Base-by-base conservation (phyloP, 2,888 invertebrate species). In the Bhutanitis thaidina region DNA sequence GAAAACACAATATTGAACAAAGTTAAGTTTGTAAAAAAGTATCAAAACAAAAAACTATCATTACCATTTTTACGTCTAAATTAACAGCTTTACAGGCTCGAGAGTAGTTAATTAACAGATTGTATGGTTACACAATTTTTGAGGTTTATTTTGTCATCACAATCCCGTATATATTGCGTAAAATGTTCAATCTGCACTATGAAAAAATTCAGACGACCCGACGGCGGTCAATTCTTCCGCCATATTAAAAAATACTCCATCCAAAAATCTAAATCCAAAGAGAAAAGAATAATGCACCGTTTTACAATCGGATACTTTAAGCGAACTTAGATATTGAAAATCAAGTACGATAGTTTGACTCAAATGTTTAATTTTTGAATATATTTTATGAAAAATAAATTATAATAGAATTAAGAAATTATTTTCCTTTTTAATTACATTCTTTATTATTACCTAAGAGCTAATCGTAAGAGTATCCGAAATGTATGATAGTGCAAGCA, bases 31-130 rank as follows among this genome's bases (percentile, higher is more conserved):
- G 76, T 82, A 82, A 90, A 90, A 86, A 90, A 87, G 88, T 90
- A 89, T 87, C 90, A 90, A 90, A 90, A 90, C 90, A 90, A 90
- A 90, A 89, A 90, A 90, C 86, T 85, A 84, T 87, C 86, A 82
- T 88, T 89, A 90, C 90, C 90, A 90, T 90, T 89, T 89, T 90
- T 87, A 73, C 61, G 59, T 64, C 64, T 60, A 69, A 73, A 69
- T 65, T 61, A 59, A 59, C 58, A 37, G 52, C 65, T 62, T 61
- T 57, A 48, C 52, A 59, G 53, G 58, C 60, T 64, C 61, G 40
- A 40, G 46, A 53, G 52, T 34, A 52, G 53, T 53, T 37, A 55
- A 48, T 51, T 61, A 57, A 50, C 57, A 47, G 50, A 54, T 55
- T 56, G 60, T 57, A 55, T 57, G 45, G 51, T 58, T 50, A 57